Percentiles rank a stretch among this genome's conserved stretches.
Conservation (phyloP, 2,888 invertebrate genomes). For the Autographa gamma region DNA sequence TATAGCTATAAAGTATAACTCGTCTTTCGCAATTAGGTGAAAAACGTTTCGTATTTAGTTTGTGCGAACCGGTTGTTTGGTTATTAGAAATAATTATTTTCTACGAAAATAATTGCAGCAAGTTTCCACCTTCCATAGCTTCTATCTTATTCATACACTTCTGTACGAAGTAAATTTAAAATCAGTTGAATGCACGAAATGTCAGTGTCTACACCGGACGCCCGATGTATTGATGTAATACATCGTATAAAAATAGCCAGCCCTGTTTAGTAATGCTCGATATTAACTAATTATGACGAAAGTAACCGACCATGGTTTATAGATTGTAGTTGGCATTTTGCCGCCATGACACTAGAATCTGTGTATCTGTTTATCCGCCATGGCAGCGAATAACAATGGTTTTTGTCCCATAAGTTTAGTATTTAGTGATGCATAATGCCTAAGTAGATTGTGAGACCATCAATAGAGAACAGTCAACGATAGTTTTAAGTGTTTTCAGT, state of each 20-base stretch:
- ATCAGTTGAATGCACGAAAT: slow-evolving; percentile 34
- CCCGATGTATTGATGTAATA: slow-evolving; percentile 43
- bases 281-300: slow-evolving; percentile 10
- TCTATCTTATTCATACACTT: not conserved
- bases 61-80: too few species aligned
- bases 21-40: too few species aligned
- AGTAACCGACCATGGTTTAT: not conserved
- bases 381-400: not conserved
- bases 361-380: not conserved
- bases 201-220: slow-evolving; percentile 27
- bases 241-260: slow-evolving; percentile 20
- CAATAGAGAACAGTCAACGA: not conserved
- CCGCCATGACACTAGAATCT: not conserved
- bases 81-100: too few species aligned
- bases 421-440: too few species aligned
- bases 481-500: not conserved
- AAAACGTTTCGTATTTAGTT: too few species aligned
- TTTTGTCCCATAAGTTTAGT: not conserved
- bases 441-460: too few species aligned
- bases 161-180: not conserved
- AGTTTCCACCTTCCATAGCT: not conserved
- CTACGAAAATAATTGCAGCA: too few species aligned
- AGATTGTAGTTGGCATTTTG: slow-evolving; percentile 1
- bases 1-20: too few species aligned
- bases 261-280: slow-evolving; percentile 15